phyloP scores from a whole-genome alignment of 2,797 vertebrate species.

The Mus caroli region DNA sequence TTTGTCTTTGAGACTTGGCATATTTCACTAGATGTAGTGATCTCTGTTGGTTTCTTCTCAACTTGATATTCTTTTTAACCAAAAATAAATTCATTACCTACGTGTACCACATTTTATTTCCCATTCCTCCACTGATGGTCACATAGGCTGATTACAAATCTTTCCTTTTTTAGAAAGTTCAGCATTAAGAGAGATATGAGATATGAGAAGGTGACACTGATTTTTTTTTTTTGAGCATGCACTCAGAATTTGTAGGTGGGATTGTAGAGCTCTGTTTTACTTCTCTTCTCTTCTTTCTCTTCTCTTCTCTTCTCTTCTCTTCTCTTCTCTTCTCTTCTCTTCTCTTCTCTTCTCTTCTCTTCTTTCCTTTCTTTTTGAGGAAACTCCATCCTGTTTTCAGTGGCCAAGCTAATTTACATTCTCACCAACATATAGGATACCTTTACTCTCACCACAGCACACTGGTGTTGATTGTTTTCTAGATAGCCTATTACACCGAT shows the following conservation, averaged over 20 bases:
- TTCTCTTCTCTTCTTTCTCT: background rate
- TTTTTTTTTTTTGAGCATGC: background rate
- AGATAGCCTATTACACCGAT: background rate
- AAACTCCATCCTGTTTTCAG: background rate
- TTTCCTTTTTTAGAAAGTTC: background rate
- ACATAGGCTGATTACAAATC: background rate
- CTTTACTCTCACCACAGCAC: no score
- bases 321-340: accelerated
- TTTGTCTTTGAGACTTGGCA: background rate
- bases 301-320: background rate
- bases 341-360: background rate
- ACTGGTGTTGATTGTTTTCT: no score
- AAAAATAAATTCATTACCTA: background rate
- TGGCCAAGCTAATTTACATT: background rate
- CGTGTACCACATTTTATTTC: background rate
- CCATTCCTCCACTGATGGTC: background rate
- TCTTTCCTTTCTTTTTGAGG: background rate
- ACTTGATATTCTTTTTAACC: background rate
- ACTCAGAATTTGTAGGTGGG: background rate
- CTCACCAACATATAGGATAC: background rate
- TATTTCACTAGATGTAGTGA: background rate
- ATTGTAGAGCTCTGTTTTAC: background rate
- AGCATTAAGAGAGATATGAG: no score
- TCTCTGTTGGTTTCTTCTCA: background rate
- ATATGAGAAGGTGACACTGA: background rate